These are phyloP conservation scores for Norana najaformis DNA, from an alignment of 2,888 invertebrate genomes.

Conservation along the genomic window DNA sequence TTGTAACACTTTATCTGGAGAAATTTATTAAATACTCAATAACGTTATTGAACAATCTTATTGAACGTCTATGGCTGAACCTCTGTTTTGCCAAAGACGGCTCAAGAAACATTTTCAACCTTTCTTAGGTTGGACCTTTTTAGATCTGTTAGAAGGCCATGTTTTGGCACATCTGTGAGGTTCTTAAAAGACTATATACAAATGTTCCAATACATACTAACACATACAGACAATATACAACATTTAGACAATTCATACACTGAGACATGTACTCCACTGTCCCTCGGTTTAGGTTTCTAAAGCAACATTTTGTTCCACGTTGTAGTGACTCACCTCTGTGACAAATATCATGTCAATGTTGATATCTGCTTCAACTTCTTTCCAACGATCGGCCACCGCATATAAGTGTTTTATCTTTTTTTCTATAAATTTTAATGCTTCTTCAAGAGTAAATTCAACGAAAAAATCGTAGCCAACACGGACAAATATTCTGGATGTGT, in stretches of 20 bases:
- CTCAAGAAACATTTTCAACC: too few relatives aligned
- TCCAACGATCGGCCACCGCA: slow-evolving; percentile 69
- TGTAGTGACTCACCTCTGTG: neutral
- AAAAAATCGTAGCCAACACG: slow-evolving; percentile 78
- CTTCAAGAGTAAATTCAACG: slow-evolving; percentile 73
- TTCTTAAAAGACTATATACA: too few relatives aligned
- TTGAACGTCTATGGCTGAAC: too few relatives aligned
- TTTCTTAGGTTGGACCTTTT: too few relatives aligned
- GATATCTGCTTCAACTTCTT: slow-evolving; percentile 72
- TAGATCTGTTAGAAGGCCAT: too few relatives aligned
- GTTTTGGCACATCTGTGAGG: too few relatives aligned
- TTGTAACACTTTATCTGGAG: neutral
- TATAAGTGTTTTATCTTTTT: slow-evolving; percentile 72
- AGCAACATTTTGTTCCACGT: neutral
- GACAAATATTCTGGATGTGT: slow-evolving; percentile 72
- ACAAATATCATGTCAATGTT: slow-evolving; percentile 68
- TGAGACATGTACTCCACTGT: neutral
- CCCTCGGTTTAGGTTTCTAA: neutral
- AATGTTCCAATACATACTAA: neutral
- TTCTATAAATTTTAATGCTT: slow-evolving; percentile 75
- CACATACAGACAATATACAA: too few relatives aligned
- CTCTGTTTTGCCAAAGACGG: too few relatives aligned
- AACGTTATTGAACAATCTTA: neutral
- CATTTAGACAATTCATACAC: too few relatives aligned
- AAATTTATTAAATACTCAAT: neutral